Evolutionary conservation across 2,888 invertebrate genomes (phyloP).

Genomic region (Cosmorhoe ocellata): DNA sequence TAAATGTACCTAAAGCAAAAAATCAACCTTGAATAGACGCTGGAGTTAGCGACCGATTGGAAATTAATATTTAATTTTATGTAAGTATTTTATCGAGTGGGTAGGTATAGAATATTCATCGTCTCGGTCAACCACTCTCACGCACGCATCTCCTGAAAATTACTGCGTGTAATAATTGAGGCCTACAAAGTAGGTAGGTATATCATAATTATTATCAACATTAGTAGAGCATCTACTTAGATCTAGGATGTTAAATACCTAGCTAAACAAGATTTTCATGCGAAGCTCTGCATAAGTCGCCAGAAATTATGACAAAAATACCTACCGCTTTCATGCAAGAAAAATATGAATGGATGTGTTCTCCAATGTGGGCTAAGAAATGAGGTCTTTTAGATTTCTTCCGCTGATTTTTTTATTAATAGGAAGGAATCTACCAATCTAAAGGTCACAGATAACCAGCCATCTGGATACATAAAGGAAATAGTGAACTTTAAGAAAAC

Average conservation of each 20-base stretch:
- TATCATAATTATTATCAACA: background rate
- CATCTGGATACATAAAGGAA: slow-evolving; percentile 44
- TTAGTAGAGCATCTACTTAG: too few relatives aligned
- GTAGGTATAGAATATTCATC: slow-evolving; percentile 63
- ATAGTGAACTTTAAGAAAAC: slow-evolving; percentile 62
- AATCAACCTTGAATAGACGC: slow-evolving; percentile 68
- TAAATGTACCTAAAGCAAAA: slow-evolving; percentile 55
- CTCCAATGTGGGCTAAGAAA: too few relatives aligned
- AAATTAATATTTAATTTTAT: slow-evolving; percentile 68
- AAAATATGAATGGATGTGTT: too few relatives aligned
- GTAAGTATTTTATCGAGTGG: slow-evolving; percentile 17
- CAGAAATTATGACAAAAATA: too few relatives aligned
- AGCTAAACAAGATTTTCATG: too few relatives aligned
- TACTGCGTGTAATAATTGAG: slow-evolving; percentile 7
- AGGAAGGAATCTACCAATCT: too few relatives aligned
- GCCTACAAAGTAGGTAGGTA: too few relatives aligned
- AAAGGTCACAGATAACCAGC: slow-evolving; percentile 47
- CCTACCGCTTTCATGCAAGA: too few relatives aligned
- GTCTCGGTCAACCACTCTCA: slow-evolving; percentile 66
- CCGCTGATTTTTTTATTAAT: too few relatives aligned
- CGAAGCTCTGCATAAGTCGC: too few relatives aligned
- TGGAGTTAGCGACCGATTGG: slow-evolving; percentile 68
- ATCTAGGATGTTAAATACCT: too few relatives aligned
- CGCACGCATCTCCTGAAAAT: slow-evolving; percentile 45
- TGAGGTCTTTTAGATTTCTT: too few relatives aligned